These are phyloP conservation scores for Aphyosemion australe DNA, from an alignment of 2,113 vertebrate species.

Conservation along the genomic window DNA sequence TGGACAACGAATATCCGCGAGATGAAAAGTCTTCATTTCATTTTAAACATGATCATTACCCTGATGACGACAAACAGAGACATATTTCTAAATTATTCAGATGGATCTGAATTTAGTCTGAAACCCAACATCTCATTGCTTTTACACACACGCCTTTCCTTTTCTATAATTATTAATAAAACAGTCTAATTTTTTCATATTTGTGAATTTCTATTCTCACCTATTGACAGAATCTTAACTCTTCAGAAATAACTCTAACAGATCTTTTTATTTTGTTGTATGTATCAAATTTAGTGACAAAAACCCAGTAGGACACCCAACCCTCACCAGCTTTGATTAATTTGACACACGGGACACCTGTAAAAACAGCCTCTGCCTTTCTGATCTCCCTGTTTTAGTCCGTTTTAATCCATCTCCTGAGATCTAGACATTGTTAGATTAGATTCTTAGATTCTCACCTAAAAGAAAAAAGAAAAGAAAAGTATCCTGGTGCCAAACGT, in stretches of 20 bases:
- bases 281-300: neutral
- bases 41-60: neutral
- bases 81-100: neutral
- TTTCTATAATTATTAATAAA: neutral
- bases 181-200: too few relatives aligned
- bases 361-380: conserved; percentile 15
- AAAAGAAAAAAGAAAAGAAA: conserved; percentile 8
- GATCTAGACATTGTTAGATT: too few relatives aligned
- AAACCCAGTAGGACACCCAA: neutral
- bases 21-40: too few relatives aligned
- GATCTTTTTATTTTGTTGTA: neutral
- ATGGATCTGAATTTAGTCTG: neutral
- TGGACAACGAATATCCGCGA: too few relatives aligned
- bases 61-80: neutral
- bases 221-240: neutral
- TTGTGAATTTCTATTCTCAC: neutral
- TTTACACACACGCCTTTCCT: neutral
- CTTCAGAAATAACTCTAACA: neutral
- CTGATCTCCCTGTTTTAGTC: conserved; percentile 33
- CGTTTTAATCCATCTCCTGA: conserved; percentile 1
- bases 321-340: conserved; percentile 24
- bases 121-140: neutral
- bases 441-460: conserved; percentile 19
- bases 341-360: neutral
- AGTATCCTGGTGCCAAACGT: neutral